Evolutionary conservation across 2,797 vertebrate species (phyloP), one percentile per base, ranked within the genome.

Genomic region (Phalanger gymnotis): DNA sequence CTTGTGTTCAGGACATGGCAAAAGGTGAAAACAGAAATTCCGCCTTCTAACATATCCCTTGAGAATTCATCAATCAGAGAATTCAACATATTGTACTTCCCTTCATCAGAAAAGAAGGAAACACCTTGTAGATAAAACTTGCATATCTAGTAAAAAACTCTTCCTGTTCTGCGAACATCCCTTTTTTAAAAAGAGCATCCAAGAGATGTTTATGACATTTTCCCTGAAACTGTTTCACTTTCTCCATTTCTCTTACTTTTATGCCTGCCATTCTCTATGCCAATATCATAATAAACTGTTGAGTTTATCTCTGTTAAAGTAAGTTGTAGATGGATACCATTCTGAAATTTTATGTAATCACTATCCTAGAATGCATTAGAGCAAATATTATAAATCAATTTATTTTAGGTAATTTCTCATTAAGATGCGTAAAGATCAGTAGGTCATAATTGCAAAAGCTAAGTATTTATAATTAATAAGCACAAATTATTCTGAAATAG

Each of bases 61-160:
- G 4, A 97, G 97, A 98, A 53, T 96, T 96, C 97, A 98, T 98
- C 98, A 98, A 98, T 98, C 98, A 97, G 98, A 96, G 96, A 98
- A 98, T 98, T 97, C 96, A 98, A 97, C 97, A 97, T 52, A 96
- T 58, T 98, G 97, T 97, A 98, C 98, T 99, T 99, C 98, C 99
- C 97, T 97, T 98, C 98, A 98, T 96, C 90, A 98, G 89, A 98
- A 98, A 98, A 97, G 98, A 98, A 98, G 99, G 99, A 99, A 99
- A 99, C 98, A 99, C 98, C 98, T 99, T 98, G 98, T 93, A 98
- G 98, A 98, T 98, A 98, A 98, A 98, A 98, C 97, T 52, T 96
- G 61, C 97, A 93, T 87, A 96, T 92, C 96, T 97, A 95, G 97
- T 94, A 97, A 90, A 97, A 97, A 98, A 97, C 96, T 95, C 97